Evolutionary conservation across 2,797 vertebrate genomes (phyloP), one percentile per base, ranked within the genome.

Genomic region (Sebastes iracundus): DNA sequence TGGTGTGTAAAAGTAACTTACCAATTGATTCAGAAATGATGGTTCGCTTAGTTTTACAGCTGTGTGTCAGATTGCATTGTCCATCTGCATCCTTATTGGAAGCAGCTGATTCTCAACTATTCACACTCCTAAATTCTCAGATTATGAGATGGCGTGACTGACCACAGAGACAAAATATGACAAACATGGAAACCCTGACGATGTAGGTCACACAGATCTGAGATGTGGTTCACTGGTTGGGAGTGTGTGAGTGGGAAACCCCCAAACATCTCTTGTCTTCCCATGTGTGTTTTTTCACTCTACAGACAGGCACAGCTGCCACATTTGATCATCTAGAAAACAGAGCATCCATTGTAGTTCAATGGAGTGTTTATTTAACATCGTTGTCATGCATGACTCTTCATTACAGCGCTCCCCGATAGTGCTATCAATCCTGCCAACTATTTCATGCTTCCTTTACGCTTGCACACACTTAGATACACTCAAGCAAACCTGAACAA

Each of bases 301-400:
- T 72, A 55, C 13, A 64, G 30, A 66, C 28, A 52, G 64, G 27
- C 71, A 75, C 83, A 93, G 91, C 88, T 92, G 87, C 84, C 62
- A 69, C 66, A 74, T 42, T 84, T 84, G 25, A 70, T 92, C 82
- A 80, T 86, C 1, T 9, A 38, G 30, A 64, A 61, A 80, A 84
- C 81, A 78, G 52, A 75, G 66, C 4, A 2, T 73, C 70, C 12
- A n/a, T 55, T 75, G 66, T 80, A 12, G 25, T 20, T 76, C 9
- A 52, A 25, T n/a, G 58, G 30, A 30, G 58, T 69, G 64, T 77
- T 83, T n/a, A 62, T 60, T 55, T 16, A 35, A 49, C 7, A 28
- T 56, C 9, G 23, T 59, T 78, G 53, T 83, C 78, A 87, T 69
- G 55, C 71, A 23, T 86, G 72, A 64, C 77, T 64, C 56, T 59